These are phyloP conservation scores for Brienomyrus brachyistius DNA, from an alignment of 2,113 vertebrate species.

Conservation along the genomic window DNA sequence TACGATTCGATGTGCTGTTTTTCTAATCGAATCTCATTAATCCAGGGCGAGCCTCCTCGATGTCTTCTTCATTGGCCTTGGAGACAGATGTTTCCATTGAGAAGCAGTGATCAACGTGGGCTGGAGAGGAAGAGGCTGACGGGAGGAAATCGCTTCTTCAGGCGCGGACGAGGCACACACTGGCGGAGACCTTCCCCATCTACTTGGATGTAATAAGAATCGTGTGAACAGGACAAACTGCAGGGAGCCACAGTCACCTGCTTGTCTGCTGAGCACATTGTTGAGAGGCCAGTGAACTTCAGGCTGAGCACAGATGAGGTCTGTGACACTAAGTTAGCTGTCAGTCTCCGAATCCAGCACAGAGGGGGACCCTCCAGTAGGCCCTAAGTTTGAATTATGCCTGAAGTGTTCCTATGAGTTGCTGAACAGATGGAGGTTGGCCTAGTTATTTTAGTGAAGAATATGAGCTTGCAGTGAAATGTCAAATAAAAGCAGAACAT, in stretches of 20 bases:
- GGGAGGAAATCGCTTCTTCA: not conserved
- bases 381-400: not conserved
- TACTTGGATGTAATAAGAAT: not conserved
- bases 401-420: not conserved
- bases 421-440: not conserved
- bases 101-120: not conserved
- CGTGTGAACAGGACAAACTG: not conserved
- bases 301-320: not conserved
- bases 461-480: not conserved
- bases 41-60: not conserved
- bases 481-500: not conserved
- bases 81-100: constrained; percentile 3
- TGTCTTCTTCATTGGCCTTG: not conserved
- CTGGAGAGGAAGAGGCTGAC: not conserved
- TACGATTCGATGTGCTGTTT: not conserved
- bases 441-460: not conserved
- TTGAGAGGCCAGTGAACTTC: not conserved
- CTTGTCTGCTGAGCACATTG: not conserved
- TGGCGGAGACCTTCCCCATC: not conserved
- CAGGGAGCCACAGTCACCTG: not conserved
- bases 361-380: not conserved
- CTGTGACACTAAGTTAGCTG: not conserved
- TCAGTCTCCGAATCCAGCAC: not conserved
- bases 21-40: not conserved
- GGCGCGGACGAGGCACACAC: not conserved